A percentile compares a stretch with the other conserved stretches of the same genome.
Evolutionary conservation across 2,797 vertebrate species (phyloP).

Genomic region (Meriones psammophilus): DNA sequence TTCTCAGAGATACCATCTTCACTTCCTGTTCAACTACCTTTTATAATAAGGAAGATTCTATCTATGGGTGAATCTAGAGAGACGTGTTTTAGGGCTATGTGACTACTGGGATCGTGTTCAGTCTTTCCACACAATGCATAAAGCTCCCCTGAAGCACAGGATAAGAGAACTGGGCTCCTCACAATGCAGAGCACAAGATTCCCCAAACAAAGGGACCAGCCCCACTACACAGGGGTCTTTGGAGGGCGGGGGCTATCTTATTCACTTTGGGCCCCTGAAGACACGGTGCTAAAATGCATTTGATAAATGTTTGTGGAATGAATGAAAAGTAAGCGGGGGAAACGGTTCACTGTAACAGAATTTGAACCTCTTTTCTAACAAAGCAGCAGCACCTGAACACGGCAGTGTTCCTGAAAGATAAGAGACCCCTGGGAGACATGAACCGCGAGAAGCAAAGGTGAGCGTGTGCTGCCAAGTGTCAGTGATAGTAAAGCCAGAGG

Average conservation of each 20-base stretch:
- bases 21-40: slow-evolving; percentile 54
- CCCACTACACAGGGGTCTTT: not conserved
- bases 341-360: slow-evolving; percentile 72
- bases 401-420: slow-evolving; percentile 74
- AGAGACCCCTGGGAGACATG: slow-evolving; percentile 23
- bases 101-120: slow-evolving; percentile 34
- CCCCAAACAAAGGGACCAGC: not conserved
- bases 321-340: slow-evolving; percentile 77
- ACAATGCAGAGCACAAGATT: slow-evolving; percentile 3
- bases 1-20: slow-evolving; percentile 63
- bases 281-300: slow-evolving; percentile 71
- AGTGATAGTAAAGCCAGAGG: not conserved
- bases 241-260: not conserved
- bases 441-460: slow-evolving; percentile 8
- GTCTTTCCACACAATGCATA: slow-evolving; percentile 11
- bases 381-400: slow-evolving; percentile 56
- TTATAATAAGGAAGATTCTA: slow-evolving; percentile 61
- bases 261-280: slow-evolving; percentile 58
- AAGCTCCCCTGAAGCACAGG: not conserved
- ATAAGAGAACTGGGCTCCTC: slow-evolving; percentile 49
- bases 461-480: not conserved
- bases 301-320: slow-evolving; percentile 63
- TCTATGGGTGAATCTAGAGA: slow-evolving; percentile 12
- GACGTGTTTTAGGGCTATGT: slow-evolving; percentile 43
- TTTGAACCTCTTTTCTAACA: slow-evolving; percentile 70